Evolutionary conservation across 2,888 invertebrate genomes (phyloP), one percentile per base, ranked within the genome.

Genomic region (Drosophila birchii): DNA sequence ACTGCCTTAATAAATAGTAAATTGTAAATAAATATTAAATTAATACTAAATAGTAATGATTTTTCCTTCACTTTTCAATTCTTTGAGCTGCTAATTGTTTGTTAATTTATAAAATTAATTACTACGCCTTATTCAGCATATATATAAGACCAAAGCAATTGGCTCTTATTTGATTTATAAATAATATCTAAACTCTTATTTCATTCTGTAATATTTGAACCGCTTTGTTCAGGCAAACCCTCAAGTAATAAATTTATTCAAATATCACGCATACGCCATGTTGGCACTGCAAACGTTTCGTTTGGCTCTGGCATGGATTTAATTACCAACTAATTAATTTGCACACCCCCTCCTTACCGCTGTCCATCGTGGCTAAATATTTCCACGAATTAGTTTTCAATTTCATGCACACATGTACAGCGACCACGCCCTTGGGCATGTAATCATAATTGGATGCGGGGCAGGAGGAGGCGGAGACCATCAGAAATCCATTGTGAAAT

Each of bases 321-420:
- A 71, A 80, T 86, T 78, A 67, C 56, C 45, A 61, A 54, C 71
- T 75, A 67, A 73, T 84, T 78, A 73, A 74, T 80, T 71, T 70
- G 53, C 47, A 44, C 32, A 62, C 62, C 62, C 67, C 51, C 41
- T 20, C 47, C 29, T 20, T 44, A 23, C 18, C 66, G 56, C 43
- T 26, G 20, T 29, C 34, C 51, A 58, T 43, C 20, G 34, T 9
- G 38, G 47, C 32, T 23, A 49, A 75, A 56, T 62, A 62, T 61
- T 67, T 29, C 36, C 51, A 49, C 55, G 67, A 49, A 66, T 63
- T 64, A 51, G 67, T 59, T 75, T 73, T 66, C 67, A 75, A 73
- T 75, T 75, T 49, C 56, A 41, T 34, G 41, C 55, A 38, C 66
- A 44, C 47, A 47, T 54, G 32, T 57, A 44, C 34, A 18, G 12